Conservation (phyloP, 2,797 vertebrate genomes). For the Poeciliopsis gracilis region DNA sequence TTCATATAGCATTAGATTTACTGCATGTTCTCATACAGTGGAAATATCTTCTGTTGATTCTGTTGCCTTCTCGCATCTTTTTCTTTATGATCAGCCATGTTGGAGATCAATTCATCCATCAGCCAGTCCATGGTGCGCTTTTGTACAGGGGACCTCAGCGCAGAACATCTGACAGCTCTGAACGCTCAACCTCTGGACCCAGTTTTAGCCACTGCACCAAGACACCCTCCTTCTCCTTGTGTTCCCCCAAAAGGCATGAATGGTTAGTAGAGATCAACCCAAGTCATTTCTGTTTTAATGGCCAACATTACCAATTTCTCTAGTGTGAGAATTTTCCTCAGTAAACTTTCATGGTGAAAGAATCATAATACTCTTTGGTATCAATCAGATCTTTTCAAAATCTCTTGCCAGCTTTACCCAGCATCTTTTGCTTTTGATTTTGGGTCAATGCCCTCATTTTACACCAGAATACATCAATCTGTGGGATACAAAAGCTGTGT, state of each 20-base stretch:
- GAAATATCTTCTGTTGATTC: background rate
- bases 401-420: background rate
- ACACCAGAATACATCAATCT: background rate
- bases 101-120: constrained; percentile 83
- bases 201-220: constrained; percentile 76
- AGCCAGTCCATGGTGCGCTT: constrained; percentile 85
- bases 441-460: background rate
- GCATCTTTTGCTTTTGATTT: background rate
- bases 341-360: background rate
- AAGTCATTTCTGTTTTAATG: background rate
- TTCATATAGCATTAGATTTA: background rate
- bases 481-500: background rate
- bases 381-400: background rate
- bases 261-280: constrained; percentile 73
- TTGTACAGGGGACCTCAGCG: constrained; percentile 81
- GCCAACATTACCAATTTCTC: background rate
- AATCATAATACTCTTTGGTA: background rate
- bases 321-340: background rate
- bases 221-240: constrained; percentile 67
- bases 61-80: constrained; percentile 9
- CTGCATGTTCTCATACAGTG: background rate
- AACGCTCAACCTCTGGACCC: constrained; percentile 82
- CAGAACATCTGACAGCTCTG: constrained; percentile 67
- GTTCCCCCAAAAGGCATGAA: constrained; percentile 83
- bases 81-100: constrained; percentile 76